Percentiles rank a stretch among this genome's conserved stretches.
Evolutionary conservation across 2,888 invertebrate genomes (phyloP).

Genomic region (Tineola bisselliella): DNA sequence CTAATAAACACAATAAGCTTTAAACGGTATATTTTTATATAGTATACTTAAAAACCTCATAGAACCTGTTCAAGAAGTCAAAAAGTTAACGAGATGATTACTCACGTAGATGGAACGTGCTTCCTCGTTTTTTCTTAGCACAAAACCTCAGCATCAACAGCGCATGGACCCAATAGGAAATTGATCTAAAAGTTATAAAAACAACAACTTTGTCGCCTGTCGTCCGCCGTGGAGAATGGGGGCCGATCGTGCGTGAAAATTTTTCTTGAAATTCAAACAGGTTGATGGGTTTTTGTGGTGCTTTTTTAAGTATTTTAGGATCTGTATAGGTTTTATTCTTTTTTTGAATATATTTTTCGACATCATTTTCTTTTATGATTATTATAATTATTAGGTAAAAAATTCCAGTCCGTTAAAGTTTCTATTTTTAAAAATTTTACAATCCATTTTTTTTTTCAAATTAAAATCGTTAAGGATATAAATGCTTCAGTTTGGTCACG

Average conservation of each 20-base stretch:
- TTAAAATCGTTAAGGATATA: no score
- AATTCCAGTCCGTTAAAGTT: no score
- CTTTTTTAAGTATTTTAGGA: conserved; percentile 16
- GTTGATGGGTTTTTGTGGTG: conserved; percentile 31
- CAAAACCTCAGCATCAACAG: conserved; percentile 24
- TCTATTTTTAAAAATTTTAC: not conserved
- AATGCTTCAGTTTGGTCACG: no score
- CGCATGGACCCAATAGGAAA: conserved; percentile 22
- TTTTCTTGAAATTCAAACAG: conserved; percentile 32
- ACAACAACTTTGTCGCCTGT: conserved; percentile 18
- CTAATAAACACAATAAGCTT: not conserved
- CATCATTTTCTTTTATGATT: no score
- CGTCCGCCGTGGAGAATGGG: conserved; percentile 36
- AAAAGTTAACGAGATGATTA: conserved; percentile 51
- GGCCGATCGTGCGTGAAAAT: conserved; percentile 33
- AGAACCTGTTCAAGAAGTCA: conserved; percentile 29
- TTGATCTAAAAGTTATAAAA: conserved; percentile 20
- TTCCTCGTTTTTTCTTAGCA: conserved; percentile 16
- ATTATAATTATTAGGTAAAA: no score
- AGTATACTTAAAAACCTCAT: not conserved
- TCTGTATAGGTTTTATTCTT: not conserved
- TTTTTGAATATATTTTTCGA: not conserved
- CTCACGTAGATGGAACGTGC: conserved; percentile 42
- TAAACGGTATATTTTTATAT: not conserved
- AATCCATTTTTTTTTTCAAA: not conserved